phyloP scores from a whole-genome alignment of 2,113 vertebrate species.

The Trochalopteron elliotii region DNA sequence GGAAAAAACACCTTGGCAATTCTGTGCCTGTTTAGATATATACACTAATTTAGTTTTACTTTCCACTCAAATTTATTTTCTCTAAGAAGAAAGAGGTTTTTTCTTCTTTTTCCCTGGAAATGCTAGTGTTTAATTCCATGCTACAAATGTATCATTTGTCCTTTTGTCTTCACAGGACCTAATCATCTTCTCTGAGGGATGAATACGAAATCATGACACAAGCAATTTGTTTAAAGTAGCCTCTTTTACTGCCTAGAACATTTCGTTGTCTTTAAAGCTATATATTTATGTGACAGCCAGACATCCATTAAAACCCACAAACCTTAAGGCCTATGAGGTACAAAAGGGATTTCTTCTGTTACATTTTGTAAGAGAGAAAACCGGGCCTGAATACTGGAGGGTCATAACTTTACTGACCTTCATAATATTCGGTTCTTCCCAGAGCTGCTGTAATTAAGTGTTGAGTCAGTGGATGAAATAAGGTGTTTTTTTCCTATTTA shows the following conservation, averaged over 20 bases:
- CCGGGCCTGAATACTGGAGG: not conserved
- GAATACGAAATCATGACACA: not conserved
- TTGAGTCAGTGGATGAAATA: not conserved
- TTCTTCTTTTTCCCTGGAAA: not conserved
- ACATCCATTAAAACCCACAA: not conserved
- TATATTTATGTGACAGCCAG: conserved; percentile 14
- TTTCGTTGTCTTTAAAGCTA: not conserved
- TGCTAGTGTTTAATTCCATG: not conserved
- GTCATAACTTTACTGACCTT: not conserved
- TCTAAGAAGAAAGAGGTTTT: not conserved
- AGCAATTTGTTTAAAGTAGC: conserved; percentile 6
- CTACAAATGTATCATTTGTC: not conserved
- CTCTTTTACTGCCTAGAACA: not conserved
- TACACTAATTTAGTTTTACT: not conserved
- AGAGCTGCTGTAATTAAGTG: conserved; percentile 4
- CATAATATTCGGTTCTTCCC: not conserved
- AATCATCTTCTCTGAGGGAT: conserved; percentile 5
- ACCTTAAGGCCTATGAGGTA: not conserved
- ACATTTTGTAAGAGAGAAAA: not conserved
- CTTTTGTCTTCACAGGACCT: conserved; percentile 29
- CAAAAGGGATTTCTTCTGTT: not conserved
- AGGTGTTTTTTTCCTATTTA: not conserved
- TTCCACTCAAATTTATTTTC: not conserved
- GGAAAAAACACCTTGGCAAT: fast-evolving
- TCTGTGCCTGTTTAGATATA: not conserved